A percentile compares a stretch with the other conserved stretches of the same genome.
These are phyloP conservation scores for Babylonia areolata DNA, from an alignment of 1,140 invertebrate genomes.

Conservation along the genomic window DNA sequence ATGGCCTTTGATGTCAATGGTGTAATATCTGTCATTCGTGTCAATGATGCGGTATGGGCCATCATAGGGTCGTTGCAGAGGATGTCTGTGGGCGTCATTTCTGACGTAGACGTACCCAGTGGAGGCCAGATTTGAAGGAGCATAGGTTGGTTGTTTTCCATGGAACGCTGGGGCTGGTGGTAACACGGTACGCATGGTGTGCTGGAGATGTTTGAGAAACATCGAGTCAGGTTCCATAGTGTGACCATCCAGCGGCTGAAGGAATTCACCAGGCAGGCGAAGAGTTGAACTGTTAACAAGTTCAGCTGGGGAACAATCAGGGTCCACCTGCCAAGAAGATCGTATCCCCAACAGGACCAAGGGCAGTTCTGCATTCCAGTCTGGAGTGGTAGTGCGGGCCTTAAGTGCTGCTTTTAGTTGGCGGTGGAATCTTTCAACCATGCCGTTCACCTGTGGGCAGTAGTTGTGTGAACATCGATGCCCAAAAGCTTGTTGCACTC, in stretches of 20 bases:
- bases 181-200: conserved; percentile 6
- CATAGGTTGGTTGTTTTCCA: conserved; percentile 1
- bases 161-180: conserved; percentile 1
- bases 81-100: conserved; percentile 28
- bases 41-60: conserved; percentile 24
- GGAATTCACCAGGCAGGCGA: conserved; percentile 35
- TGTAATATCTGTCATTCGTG: conserved; percentile 27
- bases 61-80: too few species aligned
- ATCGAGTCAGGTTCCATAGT: conserved; percentile 5
- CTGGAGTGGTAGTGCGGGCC: conserved; percentile 9
- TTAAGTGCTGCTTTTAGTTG: conserved; percentile 40
- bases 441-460: conserved; percentile 20
- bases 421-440: conserved; percentile 43
- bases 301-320: conserved; percentile 28
- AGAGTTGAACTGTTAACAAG: conserved; percentile 35
- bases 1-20: too few species aligned
- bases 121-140: conserved; percentile 21
- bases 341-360: conserved; percentile 40
- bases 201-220: conserved; percentile 16
- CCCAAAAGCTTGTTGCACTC: conserved; percentile 28
- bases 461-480: conserved; percentile 3
- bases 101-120: conserved; percentile 31
- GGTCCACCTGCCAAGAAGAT: conserved; percentile 27
- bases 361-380: conserved; percentile 17
- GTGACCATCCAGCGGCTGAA: background rate